These are phyloP conservation scores for Tiliacea aurago DNA, from an alignment of 2,888 invertebrate genomes.

Conservation along the genomic window DNA sequence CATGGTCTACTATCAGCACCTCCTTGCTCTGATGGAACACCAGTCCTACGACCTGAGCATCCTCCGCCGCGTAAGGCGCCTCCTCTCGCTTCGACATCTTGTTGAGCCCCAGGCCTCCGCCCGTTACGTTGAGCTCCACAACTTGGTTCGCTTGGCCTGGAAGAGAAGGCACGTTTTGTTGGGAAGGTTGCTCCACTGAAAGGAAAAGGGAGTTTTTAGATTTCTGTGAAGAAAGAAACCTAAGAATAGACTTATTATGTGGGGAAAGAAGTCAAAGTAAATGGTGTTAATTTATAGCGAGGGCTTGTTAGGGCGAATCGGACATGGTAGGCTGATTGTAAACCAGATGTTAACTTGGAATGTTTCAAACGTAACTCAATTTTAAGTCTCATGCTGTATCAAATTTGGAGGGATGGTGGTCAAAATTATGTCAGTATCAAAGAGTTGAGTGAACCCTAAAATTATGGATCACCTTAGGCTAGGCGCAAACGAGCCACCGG, in stretches of 20 bases:
- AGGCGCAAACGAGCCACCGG: no score
- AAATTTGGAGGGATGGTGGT: neutral
- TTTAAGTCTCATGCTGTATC: neutral
- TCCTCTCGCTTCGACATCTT: conserved; percentile 96
- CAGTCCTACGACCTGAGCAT: conserved; percentile 96
- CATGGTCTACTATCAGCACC: conserved; percentile 94
- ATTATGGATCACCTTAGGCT: neutral
- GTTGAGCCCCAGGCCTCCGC: conserved; percentile 95
- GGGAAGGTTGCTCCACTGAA: conserved; percentile 58
- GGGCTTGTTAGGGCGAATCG: neutral
- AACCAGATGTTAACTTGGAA: neutral
- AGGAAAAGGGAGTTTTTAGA: conserved; percentile 45
- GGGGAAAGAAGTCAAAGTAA: neutral
- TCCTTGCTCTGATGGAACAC: conserved; percentile 98
- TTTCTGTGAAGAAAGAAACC: conserved; percentile 27
- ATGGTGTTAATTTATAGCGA: neutral
- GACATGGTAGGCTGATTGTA: neutral
- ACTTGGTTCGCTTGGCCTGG: conserved; percentile 91
- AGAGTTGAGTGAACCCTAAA: neutral
- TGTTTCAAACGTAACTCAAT: conserved; percentile 9
- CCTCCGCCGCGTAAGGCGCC: conserved; percentile 95
- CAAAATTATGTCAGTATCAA: neutral
- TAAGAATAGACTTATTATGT: neutral
- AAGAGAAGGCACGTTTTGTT: conserved; percentile 53
- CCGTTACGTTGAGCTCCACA: conserved; percentile 92